These are phyloP conservation scores for Pteronotus mesoamericanus DNA, from an alignment of 2,797 vertebrate genomes.

Conservation along the genomic window DNA sequence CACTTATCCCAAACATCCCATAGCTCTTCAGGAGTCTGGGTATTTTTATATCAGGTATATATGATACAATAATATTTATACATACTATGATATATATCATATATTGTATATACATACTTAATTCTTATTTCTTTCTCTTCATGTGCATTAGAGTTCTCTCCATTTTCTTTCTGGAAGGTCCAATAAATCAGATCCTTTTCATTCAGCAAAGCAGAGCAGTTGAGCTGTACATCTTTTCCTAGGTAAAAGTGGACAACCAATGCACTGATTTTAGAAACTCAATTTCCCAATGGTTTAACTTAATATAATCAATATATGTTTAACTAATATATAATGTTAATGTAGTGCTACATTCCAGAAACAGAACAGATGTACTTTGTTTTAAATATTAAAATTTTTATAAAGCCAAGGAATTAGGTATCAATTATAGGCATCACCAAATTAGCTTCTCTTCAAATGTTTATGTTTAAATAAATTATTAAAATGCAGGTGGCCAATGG, in stretches of 20 bases:
- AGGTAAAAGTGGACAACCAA: constrained; percentile 31
- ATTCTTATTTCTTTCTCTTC: constrained; percentile 39
- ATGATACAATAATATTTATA: not conserved
- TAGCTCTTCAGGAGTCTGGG: not conserved
- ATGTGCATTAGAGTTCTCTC: not conserved
- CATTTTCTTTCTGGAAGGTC: not conserved
- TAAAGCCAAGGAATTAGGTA: not conserved
- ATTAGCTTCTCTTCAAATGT: not conserved
- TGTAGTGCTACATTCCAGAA: not conserved
- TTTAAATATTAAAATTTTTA: not conserved
- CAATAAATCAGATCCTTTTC: constrained; percentile 70
- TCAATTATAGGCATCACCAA: not conserved
- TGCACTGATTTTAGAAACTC: constrained; percentile 11
- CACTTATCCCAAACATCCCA: not conserved
- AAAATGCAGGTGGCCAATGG: not conserved
- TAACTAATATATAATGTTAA: not conserved
- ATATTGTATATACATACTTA: constrained; percentile 50
- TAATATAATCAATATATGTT: not conserved
- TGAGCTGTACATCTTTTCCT: constrained; percentile 80
- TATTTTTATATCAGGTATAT: not conserved
- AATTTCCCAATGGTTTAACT: not conserved
- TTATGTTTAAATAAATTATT: not conserved
- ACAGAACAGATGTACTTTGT: not conserved
- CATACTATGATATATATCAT: not conserved
- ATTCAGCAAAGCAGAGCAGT: constrained; percentile 78